A percentile compares a stretch with the other conserved stretches of the same genome.
Conservation (phyloP, 2,797 vertebrate species). For the Helicolenus hilgendorfi region DNA sequence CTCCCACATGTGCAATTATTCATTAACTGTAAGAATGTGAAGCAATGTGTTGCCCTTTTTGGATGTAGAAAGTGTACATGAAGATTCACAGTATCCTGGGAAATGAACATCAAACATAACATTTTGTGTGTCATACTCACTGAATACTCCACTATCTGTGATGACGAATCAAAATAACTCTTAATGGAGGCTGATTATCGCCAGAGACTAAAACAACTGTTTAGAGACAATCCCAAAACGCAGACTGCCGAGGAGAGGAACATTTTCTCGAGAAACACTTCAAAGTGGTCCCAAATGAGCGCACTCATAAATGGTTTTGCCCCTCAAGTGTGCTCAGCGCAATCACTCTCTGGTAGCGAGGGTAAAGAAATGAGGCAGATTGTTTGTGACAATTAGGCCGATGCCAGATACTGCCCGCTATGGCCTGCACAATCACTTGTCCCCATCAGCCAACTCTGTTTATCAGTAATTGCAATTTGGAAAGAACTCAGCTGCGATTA, state of each 20-base stretch:
- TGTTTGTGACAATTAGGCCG: constrained; percentile 91
- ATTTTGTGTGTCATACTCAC: constrained; percentile 31
- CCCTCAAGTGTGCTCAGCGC: constrained; percentile 81
- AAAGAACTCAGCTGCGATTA: constrained; percentile 88
- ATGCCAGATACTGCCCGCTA: constrained; percentile 90
- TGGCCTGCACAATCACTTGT: constrained; percentile 83
- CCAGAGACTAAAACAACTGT: constrained; percentile 73
- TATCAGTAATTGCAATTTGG: constrained; percentile 91
- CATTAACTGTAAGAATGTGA: constrained; percentile 17
- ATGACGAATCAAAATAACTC: constrained; percentile 72
- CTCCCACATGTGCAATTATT: constrained; percentile 34
- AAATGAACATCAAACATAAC: constrained; percentile 53
- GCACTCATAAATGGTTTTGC: constrained; percentile 81
- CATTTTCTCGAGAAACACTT: constrained; percentile 83
- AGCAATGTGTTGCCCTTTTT: background rate
- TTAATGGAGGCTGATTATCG: constrained; percentile 74
- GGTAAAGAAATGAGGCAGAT: constrained; percentile 83
- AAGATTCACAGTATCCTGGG: constrained; percentile 6
- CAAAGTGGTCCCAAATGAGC: constrained; percentile 88
- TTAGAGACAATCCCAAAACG: constrained; percentile 80
- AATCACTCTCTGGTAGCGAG: constrained; percentile 72
- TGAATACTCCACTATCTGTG: constrained; percentile 47
- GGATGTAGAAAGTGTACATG: constrained; percentile 7
- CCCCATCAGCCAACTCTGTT: constrained; percentile 88
- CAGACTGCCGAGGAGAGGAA: constrained; percentile 56